Percentiles rank a stretch among this genome's conserved stretches.
phyloP scores from a whole-genome alignment of 2,888 invertebrate genomes.

The Anaspis maculata region DNA sequence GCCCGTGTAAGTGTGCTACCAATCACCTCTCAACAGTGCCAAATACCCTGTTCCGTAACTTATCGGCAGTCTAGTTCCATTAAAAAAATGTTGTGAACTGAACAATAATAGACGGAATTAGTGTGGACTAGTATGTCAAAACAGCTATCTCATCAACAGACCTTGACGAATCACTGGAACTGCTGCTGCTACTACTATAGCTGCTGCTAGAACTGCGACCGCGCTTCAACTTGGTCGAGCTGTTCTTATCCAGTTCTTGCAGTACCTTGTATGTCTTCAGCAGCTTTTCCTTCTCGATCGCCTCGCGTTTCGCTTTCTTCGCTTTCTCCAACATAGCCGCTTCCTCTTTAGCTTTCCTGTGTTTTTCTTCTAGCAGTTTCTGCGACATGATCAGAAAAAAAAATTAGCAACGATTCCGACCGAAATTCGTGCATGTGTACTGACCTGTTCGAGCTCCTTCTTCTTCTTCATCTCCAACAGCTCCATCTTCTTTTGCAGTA shows the following conservation, averaged over 20 bases:
- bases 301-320: conserved; percentile 39
- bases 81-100: too few relatives aligned
- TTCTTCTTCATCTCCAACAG: conserved; percentile 49
- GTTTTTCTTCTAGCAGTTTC: conserved; percentile 36
- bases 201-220: conserved; percentile 24
- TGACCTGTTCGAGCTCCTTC: conserved; percentile 45
- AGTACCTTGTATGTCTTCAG: conserved; percentile 39
- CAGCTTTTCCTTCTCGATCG: conserved; percentile 40
- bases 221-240: conserved; percentile 17
- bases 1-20: too few relatives aligned
- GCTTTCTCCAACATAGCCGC: conserved; percentile 42
- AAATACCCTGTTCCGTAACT: too few relatives aligned
- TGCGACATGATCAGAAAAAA: conserved; percentile 17
- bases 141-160: too few relatives aligned
- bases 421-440: conserved; percentile 16
- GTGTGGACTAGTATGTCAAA: too few relatives aligned
- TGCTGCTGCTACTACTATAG: conserved; percentile 27
- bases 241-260: conserved; percentile 35
- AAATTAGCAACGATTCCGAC: background rate
- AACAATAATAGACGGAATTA: too few relatives aligned
- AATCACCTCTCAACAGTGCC: too few relatives aligned
- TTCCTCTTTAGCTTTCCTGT: conserved; percentile 41
- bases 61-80: too few relatives aligned
- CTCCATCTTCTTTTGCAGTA: conserved; percentile 54
- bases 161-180: conserved; percentile 17